These are phyloP conservation scores for Lithophane semibrunnea DNA, from an alignment of 2,888 invertebrate species.

Conservation along the genomic window DNA sequence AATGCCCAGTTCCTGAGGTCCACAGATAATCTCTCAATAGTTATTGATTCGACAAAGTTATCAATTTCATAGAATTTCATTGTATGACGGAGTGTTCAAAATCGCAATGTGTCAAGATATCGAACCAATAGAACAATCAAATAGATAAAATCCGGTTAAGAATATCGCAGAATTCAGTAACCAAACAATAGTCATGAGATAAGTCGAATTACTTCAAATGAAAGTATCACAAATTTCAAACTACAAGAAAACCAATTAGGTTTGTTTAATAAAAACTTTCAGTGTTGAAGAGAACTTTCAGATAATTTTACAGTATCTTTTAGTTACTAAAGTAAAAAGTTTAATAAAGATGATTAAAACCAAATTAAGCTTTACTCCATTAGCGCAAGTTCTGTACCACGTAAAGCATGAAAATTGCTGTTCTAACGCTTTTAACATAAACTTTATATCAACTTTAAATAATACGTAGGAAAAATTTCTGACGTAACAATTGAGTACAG, in stretches of 20 bases:
- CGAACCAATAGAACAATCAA: constrained; percentile 7
- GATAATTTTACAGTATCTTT: too few species aligned
- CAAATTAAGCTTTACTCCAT: constrained; percentile 17
- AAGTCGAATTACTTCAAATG: not conserved
- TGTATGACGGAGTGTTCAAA: not conserved
- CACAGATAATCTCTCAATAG: constrained; percentile 1
- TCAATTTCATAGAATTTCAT: constrained; percentile 24
- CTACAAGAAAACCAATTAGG: not conserved
- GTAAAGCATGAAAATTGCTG: constrained; percentile 59
- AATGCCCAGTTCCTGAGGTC: not conserved
- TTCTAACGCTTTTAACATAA: constrained; percentile 66
- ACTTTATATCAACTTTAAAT: constrained; percentile 61
- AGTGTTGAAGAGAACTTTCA: not conserved
- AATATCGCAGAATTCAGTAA: not conserved
- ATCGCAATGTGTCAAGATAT: constrained; percentile 29
- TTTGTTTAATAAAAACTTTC: not conserved
- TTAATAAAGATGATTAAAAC: not conserved
- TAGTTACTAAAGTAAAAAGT: not conserved
- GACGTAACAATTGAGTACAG: constrained; percentile 33
- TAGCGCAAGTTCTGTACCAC: constrained; percentile 44
- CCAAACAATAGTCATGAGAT: not conserved
- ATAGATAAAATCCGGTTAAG: not conserved
- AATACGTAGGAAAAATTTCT: constrained; percentile 62
- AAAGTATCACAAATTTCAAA: not conserved
- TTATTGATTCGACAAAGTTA: constrained; percentile 17